phyloP scores from a whole-genome alignment of 2,113 vertebrate genomes.

The Corythaixoides concolor region DNA sequence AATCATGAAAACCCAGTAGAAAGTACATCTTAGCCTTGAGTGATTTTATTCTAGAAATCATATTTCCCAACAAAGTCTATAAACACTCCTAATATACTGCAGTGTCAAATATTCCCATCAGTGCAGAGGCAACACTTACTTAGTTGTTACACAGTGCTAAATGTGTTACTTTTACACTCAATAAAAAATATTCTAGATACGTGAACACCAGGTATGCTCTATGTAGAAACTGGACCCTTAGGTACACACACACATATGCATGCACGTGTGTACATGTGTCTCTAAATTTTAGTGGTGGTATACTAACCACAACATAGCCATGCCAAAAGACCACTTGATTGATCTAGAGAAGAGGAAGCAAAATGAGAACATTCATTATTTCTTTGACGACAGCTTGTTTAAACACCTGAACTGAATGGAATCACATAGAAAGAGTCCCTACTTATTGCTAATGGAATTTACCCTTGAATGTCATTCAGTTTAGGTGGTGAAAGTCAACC shows the following conservation, averaged over 20 bases:
- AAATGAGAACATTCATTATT: not conserved
- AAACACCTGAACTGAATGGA: not conserved
- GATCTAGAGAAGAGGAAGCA: not conserved
- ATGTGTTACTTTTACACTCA: not conserved
- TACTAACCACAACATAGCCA: not conserved
- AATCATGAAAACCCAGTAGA: not conserved
- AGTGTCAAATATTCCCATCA: not conserved
- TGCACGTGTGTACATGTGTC: accelerated
- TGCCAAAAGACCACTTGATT: not conserved
- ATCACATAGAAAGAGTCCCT: not conserved
- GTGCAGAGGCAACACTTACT: not conserved
- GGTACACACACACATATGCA: not conserved
- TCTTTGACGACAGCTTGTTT: not conserved
- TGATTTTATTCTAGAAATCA: not conserved
- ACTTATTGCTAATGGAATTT: not conserved
- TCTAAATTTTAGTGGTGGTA: not conserved
- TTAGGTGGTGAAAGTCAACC: not conserved
- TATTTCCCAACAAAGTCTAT: not conserved
- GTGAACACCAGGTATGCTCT: not conserved
- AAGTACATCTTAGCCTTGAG: not conserved
- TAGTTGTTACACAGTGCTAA: not conserved
- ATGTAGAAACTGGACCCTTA: not conserved
- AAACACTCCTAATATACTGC: not conserved
- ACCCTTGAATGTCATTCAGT: not conserved
- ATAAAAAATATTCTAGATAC: not conserved